A percentile compares a stretch with the other conserved stretches of the same genome.
phyloP scores from a whole-genome alignment of 2,888 invertebrate species.

The Thyatira batis region DNA sequence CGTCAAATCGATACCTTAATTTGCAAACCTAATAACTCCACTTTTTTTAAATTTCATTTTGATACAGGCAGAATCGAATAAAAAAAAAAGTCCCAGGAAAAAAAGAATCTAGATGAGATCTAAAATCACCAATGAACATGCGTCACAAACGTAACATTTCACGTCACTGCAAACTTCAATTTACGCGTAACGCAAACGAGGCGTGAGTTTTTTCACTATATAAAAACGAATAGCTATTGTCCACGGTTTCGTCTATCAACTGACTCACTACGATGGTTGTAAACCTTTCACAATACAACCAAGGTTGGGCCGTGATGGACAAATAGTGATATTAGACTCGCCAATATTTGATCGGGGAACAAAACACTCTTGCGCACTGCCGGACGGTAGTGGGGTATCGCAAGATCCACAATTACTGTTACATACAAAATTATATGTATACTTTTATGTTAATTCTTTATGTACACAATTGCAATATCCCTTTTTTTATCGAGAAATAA shows the following conservation, averaged over 20 bases:
- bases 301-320: slow-evolving; percentile 14
- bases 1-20: no score
- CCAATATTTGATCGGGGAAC: neutral
- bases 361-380: slow-evolving; percentile 4
- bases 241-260: no score
- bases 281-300: slow-evolving; percentile 15
- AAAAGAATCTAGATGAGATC: no score
- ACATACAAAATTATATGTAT: neutral
- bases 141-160: neutral
- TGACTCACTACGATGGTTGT: slow-evolving; percentile 1
- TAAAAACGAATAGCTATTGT: no score
- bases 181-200: neutral
- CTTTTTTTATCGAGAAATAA: no score
- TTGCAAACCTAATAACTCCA: no score
- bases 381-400: neutral
- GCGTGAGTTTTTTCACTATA: no score
- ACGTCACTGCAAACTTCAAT: neutral
- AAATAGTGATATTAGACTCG: slow-evolving; percentile 6
- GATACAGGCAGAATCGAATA: no score
- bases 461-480: no score
- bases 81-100: no score
- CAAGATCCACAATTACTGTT: neutral
- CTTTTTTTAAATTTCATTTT: no score
- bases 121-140: neutral
- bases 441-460: no score